Conservation (phyloP, 2,797 vertebrate species). For the Spinus pinus region DNA sequence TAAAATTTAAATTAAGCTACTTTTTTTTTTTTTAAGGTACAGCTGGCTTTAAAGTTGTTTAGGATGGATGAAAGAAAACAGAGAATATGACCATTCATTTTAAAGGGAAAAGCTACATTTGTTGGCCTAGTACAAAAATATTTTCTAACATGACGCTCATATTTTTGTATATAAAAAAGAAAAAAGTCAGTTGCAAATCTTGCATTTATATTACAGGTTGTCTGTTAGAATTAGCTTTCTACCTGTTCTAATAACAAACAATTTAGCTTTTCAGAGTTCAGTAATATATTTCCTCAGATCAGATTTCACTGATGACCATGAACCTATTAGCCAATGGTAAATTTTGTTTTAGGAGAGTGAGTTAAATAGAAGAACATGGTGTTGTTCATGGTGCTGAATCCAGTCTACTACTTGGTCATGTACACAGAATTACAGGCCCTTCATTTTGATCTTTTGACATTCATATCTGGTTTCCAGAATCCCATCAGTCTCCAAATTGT, state of each 20-base stretch:
- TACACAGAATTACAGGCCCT: not conserved
- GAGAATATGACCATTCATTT: not conserved
- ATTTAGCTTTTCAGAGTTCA: not conserved
- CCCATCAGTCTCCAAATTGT: not conserved
- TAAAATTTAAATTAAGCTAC: not conserved
- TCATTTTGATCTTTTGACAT: not conserved
- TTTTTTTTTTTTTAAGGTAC: not conserved
- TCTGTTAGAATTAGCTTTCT: not conserved
- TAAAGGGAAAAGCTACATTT: not conserved
- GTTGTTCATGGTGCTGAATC: conserved; percentile 42
- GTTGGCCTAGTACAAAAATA: not conserved
- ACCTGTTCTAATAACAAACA: not conserved
- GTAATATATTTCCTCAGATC: not conserved
- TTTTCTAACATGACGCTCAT: not conserved
- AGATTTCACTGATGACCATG: not conserved
- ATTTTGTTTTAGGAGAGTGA: not conserved
- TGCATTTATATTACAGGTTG: not conserved
- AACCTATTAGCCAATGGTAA: not conserved
- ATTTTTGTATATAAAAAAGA: not conserved
- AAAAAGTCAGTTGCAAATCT: not conserved
- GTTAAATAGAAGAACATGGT: not conserved
- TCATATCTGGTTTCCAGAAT: not conserved
- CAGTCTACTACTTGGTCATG: not conserved
- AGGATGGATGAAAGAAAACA: not conserved
- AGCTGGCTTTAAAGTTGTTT: not conserved